These are phyloP conservation scores for Chorisops tibialis DNA, from an alignment of 2,888 invertebrate species.

Conservation along the genomic window DNA sequence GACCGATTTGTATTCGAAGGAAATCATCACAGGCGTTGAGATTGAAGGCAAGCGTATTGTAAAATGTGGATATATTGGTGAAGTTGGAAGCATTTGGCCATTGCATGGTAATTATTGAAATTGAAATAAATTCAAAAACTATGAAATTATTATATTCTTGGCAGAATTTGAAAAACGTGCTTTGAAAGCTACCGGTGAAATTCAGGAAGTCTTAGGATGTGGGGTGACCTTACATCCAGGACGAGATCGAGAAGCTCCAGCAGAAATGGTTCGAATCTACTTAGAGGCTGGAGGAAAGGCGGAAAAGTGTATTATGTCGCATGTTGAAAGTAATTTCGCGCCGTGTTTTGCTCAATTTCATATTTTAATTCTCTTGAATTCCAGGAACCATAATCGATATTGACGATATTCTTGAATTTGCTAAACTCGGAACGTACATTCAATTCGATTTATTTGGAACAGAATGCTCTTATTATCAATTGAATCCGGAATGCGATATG, in stretches of 20 bases:
- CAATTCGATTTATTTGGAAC: conserved; percentile 79
- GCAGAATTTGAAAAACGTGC: conserved; percentile 70
- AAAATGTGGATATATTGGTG: conserved; percentile 78
- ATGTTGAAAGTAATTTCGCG: conserved; percentile 67
- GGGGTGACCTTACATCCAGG: conserved; percentile 82
- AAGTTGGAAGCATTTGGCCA: conserved; percentile 78
- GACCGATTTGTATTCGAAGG: conserved; percentile 60
- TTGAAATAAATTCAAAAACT: background rate
- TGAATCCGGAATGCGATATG: conserved; percentile 65
- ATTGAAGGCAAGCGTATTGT: conserved; percentile 49
- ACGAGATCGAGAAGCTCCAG: conserved; percentile 64
- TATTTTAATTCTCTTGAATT: background rate
- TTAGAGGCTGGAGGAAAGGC: conserved; percentile 74
- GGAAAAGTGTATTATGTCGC: conserved; percentile 75
- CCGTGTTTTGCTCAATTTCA: too few relatives aligned
- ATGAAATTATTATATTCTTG: conserved; percentile 17
- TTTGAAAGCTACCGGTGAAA: conserved; percentile 65
- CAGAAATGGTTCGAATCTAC: conserved; percentile 72
- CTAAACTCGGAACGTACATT: conserved; percentile 66
- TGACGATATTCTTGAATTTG: conserved; percentile 63
- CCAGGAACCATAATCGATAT: conserved; percentile 60
- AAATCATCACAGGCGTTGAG: conserved; percentile 57
- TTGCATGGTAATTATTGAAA: conserved; percentile 60
- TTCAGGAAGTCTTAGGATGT: conserved; percentile 64
- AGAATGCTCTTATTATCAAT: conserved; percentile 75